Base-by-base conservation (phyloP, 2,113 vertebrate species). In the Pterophyllum scalare region DNA sequence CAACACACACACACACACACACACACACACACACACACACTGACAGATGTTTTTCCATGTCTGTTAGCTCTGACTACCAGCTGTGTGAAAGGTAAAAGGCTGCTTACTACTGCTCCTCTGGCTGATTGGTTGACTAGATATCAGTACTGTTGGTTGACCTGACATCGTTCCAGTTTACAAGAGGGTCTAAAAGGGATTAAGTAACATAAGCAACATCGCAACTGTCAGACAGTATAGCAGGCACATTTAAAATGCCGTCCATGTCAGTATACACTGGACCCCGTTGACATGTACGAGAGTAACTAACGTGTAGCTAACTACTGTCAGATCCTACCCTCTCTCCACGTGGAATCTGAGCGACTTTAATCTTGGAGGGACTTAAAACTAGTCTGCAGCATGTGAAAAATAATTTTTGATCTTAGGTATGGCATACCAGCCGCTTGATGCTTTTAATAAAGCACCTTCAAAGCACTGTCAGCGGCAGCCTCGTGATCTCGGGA, bases 401-500 rank as follows among this genome's bases (percentile, higher is more conserved):
- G 8, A 56, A 56, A 38, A 56, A 20, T n/a, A 20, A 10, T 56
- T 52, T 52, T 54, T 60, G 26, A 72, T 87, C 8, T 62, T 26
- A 24, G 80, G 49, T 82, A 43, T 84, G 78, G 78, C 61, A 56
- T 43, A 65, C n/a, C 26, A 59, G 13, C 60, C 46, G 28, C 54
- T 80, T 84, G 43, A 88, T 82, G 62, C 65, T 75, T 85, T n/a
- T 28, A 38, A 52, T 64, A 82, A 82, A 80, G 67, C 15, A 9
- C 60, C 58, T 87, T 77, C 76, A 84, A 78, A 88, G 75, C 17
- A 14, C 52, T 35, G 81, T 83, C 54, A 54, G 59, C 24, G 20
- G 15, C 81, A 52, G 20, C 9, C 15, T 59, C 57, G 60, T 79
- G 82, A 82, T 84, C 79, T 89, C 64, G 67, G 82, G 78, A 84